Evolutionary conservation across 2,797 vertebrate genomes (phyloP).

Genomic region (Anabas testudineus): DNA sequence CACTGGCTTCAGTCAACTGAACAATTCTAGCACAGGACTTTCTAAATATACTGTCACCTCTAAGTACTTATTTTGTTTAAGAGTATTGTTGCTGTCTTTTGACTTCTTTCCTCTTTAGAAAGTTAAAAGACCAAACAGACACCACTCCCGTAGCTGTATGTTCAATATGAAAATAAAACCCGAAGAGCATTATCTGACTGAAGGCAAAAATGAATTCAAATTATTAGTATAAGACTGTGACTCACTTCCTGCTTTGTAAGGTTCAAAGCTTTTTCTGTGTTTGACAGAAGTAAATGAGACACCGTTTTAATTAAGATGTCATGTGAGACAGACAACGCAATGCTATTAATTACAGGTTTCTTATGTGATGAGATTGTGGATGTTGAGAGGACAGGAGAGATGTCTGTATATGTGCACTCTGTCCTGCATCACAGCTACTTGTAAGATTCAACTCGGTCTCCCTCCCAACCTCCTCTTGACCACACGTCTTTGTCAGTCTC

Average conservation of each 20-base stretch:
- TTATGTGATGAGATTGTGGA: background rate
- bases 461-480: conserved; percentile 6
- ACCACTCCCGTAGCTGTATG: background rate
- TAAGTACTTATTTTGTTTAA: too few species aligned
- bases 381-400: background rate
- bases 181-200: too few species aligned
- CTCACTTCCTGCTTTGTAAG: background rate
- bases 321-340: too few species aligned
- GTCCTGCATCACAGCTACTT: background rate
- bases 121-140: background rate
- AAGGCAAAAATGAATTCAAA: too few species aligned
- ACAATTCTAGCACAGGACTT: background rate
- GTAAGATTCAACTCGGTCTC: background rate
- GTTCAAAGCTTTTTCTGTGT: background rate
- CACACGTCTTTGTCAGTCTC: conserved; percentile 6
- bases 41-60: background rate
- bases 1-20: background rate
- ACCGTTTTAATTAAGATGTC: too few species aligned
- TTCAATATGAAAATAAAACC: background rate
- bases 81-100: too few species aligned
- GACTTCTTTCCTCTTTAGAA: background rate
- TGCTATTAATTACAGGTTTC: background rate
- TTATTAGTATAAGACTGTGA: background rate
- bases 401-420: background rate
- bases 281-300: background rate